Percentiles rank a stretch among this genome's conserved stretches.
Evolutionary conservation across 2,888 invertebrate species (phyloP).

Genomic region (Anoplius nigerrimus): DNA sequence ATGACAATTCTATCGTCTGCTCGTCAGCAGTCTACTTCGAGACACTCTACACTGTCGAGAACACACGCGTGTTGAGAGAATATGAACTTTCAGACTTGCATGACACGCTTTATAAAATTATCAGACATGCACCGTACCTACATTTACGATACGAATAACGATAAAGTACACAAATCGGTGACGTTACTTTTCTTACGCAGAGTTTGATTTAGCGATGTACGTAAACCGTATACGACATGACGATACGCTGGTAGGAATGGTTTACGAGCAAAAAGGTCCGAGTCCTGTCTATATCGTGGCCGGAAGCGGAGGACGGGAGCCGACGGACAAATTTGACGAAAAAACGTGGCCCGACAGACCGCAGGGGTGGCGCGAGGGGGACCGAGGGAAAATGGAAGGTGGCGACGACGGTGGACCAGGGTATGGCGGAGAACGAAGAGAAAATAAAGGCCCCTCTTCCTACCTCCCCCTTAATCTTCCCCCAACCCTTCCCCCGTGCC

Average conservation of each 20-base stretch:
- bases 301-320: constrained; percentile 26
- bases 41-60: no score
- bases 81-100: no score
- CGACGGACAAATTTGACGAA: constrained; percentile 48
- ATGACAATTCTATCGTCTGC: no score
- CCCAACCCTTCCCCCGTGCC: constrained; percentile 26
- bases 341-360: constrained; percentile 38
- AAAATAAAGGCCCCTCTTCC: constrained; percentile 36
- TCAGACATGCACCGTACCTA: no score
- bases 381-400: constrained; percentile 6
- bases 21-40: no score
- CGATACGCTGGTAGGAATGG: not conserved
- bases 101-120: no score
- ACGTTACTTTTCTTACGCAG: no score
- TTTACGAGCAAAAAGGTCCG: constrained; percentile 40
- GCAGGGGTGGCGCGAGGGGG: constrained; percentile 19
- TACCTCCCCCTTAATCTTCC: constrained; percentile 40
- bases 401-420: constrained; percentile 17
- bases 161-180: no score
- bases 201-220: no score
- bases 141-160: no score
- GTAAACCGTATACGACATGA: not conserved
- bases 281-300: constrained; percentile 12
- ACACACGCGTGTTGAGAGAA: no score
- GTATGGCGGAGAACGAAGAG: constrained; percentile 18